Base-by-base conservation (phyloP, 2,113 vertebrate genomes). In the Pogona vitticeps region DNA sequence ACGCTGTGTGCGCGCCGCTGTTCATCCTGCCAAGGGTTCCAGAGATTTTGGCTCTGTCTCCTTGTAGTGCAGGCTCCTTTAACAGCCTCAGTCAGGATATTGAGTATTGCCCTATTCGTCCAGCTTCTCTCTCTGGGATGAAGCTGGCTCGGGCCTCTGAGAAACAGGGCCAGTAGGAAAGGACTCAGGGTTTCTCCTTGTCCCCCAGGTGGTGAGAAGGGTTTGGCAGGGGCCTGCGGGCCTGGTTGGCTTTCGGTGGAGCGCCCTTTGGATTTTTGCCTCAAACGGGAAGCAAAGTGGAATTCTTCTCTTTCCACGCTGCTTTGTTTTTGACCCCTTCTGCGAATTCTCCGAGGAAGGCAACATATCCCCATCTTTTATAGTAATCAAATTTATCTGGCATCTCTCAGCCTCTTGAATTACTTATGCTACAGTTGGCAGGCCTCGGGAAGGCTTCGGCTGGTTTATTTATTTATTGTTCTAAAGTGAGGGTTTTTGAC, bases 331-430 rank as follows among this genome's bases (percentile, higher is more conserved):
- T 96, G 96, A 97, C 96, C 96, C 97, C 96, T 97, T 97, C 96
- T 97, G 96, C 96, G 96, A 97, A 97, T 97, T 96, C 97, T 97
- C 96, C 92, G 95, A 97, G 97, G 97, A 96, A 97, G 94, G 96
- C 96, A 96, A 95, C 96, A 96, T 97, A 96, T 97, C 96, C 96
- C 96, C 96, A 97, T 97, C 97, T 97, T 97, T 97, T 97, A 97
- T 98, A 98, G 97, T 98, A 98, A 98, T 98, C 97, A 96, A 94
- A 97, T 98, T 97, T 98, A 97, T 97, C 95, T 97, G 97, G 97
- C 96, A 97, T 98, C 95, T 97, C 94, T 96, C 96, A 96, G 96
- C 96, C 95, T 96, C 94, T 95, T 94, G 95, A 96, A 97, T 97
- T 96, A 97, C 96, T 96, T 97, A 97, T 96, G 96, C 97, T 97